Conservation (phyloP, 1,140 invertebrate species). For the Ceratina australensis region DNA sequence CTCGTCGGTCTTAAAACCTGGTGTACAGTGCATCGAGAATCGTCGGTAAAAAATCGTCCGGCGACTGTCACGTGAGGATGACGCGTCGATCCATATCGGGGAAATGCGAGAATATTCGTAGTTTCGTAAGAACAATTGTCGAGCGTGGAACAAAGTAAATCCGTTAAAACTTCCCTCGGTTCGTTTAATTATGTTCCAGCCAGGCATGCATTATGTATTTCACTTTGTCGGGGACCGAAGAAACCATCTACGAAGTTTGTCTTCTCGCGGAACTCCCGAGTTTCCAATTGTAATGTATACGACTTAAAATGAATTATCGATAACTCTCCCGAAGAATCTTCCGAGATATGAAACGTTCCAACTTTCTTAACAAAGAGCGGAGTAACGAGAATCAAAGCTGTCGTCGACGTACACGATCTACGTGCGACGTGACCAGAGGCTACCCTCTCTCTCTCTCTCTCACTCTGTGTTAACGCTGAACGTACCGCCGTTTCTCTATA, state of each 20-base stretch:
- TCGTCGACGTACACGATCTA: no score
- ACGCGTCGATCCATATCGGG: no score
- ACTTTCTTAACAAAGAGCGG: slow-evolving; percentile 16
- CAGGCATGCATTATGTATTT: slow-evolving; percentile 50
- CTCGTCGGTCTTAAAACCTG: no score
- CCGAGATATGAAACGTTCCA: not conserved
- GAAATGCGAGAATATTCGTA: no score
- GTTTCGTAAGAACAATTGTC: slow-evolving; percentile 6
- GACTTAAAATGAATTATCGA: slow-evolving; percentile 47
- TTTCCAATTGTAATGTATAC: slow-evolving; percentile 48
- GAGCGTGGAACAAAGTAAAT: slow-evolving; percentile 22
- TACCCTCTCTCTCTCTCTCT: no score
- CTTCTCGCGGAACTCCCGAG: slow-evolving; percentile 23
- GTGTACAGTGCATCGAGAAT: no score
- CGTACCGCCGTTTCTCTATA: no score
- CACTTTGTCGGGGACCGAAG: slow-evolving; percentile 31
- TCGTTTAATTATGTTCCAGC: slow-evolving; percentile 38
- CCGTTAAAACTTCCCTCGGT: slow-evolving; percentile 31
- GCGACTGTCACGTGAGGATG: no score
- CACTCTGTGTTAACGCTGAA: no score
- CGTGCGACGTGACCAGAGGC: no score
- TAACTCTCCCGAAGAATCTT: slow-evolving; percentile 31
- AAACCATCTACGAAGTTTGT: slow-evolving; percentile 36
- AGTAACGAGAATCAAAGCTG: slow-evolving; percentile 3
- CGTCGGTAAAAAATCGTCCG: no score